Evolutionary conservation across 2,113 vertebrate species (phyloP).

Genomic region (Pomatorhinus ruficollis): DNA sequence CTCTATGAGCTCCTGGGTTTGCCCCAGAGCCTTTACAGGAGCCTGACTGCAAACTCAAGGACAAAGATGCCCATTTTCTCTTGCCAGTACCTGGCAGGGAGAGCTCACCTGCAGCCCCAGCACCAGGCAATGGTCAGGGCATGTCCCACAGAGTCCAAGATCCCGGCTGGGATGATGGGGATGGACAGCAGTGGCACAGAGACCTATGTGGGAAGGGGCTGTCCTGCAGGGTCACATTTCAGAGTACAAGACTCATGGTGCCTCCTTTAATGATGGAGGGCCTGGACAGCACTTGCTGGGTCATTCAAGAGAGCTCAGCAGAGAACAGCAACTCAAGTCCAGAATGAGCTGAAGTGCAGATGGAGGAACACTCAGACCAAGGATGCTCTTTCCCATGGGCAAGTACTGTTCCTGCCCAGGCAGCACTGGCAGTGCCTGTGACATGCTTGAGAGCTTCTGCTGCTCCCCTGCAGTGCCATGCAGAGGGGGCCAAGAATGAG

Average conservation of each 20-base stretch:
- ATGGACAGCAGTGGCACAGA: background rate
- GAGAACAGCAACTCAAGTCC: background rate
- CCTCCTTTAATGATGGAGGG: background rate
- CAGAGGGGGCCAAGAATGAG: background rate
- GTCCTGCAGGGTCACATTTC: background rate
- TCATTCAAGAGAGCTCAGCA: background rate
- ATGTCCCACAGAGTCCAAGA: background rate
- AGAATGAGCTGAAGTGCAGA: background rate
- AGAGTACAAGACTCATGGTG: background rate
- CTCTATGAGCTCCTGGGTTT: fast-evolving
- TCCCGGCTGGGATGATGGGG: fast-evolving
- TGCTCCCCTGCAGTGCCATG: background rate
- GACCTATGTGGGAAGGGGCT: background rate
- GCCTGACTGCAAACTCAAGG: background rate
- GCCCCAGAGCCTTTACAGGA: background rate
- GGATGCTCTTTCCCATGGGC: background rate
- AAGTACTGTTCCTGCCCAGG: background rate
- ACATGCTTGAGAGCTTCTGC: background rate
- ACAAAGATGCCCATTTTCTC: background rate
- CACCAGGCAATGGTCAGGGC: background rate
- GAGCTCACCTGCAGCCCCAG: background rate
- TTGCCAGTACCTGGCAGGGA: background rate
- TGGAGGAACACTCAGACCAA: background rate
- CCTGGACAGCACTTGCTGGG: background rate
- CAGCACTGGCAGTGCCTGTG: background rate